phyloP scores from a whole-genome alignment of 2,113 vertebrate genomes.

The Toxostoma redivivum region DNA sequence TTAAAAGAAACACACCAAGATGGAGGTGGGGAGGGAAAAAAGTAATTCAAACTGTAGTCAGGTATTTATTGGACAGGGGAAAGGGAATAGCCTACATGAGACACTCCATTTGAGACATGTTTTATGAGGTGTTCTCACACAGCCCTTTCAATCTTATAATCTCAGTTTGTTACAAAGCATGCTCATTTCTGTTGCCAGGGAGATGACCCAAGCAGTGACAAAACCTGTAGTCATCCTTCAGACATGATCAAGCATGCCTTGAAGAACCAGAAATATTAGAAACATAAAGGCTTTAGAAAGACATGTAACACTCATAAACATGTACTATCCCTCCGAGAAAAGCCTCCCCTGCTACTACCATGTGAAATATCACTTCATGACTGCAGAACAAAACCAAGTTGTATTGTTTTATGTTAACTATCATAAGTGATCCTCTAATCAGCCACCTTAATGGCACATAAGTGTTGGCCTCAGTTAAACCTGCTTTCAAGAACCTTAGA shows the following conservation, averaged over 20 bases:
- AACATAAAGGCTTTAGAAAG: neutral
- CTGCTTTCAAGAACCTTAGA: neutral
- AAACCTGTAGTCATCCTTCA: neutral
- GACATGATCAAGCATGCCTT: conserved; percentile 44
- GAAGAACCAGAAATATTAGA: conserved; percentile 61
- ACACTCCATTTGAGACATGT: neutral
- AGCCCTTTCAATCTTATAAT: neutral
- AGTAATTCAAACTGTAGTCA: neutral
- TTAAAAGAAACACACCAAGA: neutral
- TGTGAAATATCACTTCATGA: neutral
- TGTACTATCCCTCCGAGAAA: neutral
- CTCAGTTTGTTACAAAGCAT: neutral
- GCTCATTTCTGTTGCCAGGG: conserved; percentile 25
- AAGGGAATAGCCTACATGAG: neutral
- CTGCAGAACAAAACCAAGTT: neutral
- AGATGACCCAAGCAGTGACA: conserved; percentile 45
- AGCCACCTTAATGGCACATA: neutral
- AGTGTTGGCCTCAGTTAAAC: neutral
- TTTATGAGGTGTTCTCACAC: conserved; percentile 12
- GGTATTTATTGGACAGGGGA: neutral
- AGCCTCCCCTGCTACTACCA: neutral
- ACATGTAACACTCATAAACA: neutral
- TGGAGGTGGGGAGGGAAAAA: neutral
- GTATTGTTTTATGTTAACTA: neutral
- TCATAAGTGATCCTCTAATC: neutral